Evolutionary conservation across 2,888 invertebrate genomes (phyloP).

Genomic region (Malthinus seriepunctatus): DNA sequence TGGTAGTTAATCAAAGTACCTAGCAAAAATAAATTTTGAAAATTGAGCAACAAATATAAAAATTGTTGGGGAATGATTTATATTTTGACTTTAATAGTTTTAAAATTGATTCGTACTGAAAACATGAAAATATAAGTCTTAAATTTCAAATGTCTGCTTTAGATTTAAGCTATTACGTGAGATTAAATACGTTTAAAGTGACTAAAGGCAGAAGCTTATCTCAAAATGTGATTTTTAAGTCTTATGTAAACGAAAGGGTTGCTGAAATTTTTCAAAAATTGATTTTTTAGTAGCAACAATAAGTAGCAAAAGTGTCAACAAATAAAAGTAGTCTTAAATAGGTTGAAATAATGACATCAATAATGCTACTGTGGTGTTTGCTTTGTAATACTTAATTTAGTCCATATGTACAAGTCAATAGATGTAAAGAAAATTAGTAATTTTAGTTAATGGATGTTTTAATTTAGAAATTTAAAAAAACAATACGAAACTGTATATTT

Average conservation of each 20-base stretch:
- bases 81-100: too few relatives aligned
- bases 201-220: too few relatives aligned
- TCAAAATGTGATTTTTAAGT: too few relatives aligned
- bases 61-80: too few relatives aligned
- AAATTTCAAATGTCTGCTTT: too few relatives aligned
- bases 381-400: constrained; percentile 5
- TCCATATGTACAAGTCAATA: not conserved
- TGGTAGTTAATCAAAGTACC: not conserved
- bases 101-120: too few relatives aligned
- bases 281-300: constrained; percentile 9
- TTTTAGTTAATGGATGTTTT: constrained; percentile 3
- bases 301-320: constrained; percentile 15
- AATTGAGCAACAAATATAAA: not conserved
- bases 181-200: too few relatives aligned
- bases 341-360: constrained; percentile 10
- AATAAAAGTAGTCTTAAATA: constrained; percentile 6
- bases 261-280: constrained; percentile 8
- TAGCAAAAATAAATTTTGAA: constrained; percentile 12
- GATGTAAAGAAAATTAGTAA: not conserved
- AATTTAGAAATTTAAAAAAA: not conserved
- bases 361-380: constrained; percentile 11
- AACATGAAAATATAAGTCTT: too few relatives aligned
- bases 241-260: not conserved
- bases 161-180: too few relatives aligned
- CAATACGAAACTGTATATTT: not conserved